phyloP scores from a whole-genome alignment of 1,140 invertebrate species.

The Zaprionus davidi region DNA sequence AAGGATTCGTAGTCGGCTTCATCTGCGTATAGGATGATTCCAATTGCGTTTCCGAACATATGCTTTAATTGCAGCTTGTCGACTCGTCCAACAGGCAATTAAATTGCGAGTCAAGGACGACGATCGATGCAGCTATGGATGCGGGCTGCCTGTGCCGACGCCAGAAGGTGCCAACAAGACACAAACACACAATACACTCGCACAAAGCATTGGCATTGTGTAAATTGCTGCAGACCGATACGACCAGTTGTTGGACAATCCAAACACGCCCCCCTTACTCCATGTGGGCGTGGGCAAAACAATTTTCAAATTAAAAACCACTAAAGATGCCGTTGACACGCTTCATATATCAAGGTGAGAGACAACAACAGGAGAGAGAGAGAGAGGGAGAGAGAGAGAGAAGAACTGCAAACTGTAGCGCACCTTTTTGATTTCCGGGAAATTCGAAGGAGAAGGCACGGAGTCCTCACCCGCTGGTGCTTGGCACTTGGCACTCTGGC shows the following conservation, averaged over 20 bases:
- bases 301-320: conserved; percentile 82
- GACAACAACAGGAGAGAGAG: neutral
- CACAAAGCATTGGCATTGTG: conserved; percentile 19
- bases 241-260: conserved; percentile 76
- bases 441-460: conserved; percentile 24
- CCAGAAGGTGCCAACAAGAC: conserved; percentile 62
- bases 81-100: conserved; percentile 38
- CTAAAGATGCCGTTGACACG: conserved; percentile 80
- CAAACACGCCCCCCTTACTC: conserved; percentile 39
- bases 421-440: conserved; percentile 80
- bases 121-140: conserved; percentile 22
- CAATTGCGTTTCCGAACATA: conserved; percentile 46
- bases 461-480: conserved; percentile 3
- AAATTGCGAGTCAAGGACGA: conserved; percentile 53
- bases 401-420: conserved; percentile 17
- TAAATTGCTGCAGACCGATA: conserved; percentile 6
- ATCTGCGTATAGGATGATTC: neutral
- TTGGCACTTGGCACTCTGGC: conserved; percentile 62
- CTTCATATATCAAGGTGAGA: conserved; percentile 71
- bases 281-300: conserved; percentile 66
- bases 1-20: neutral
- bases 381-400: neutral
- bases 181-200: conserved; percentile 26
- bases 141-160: conserved; percentile 27
- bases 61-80: conserved; percentile 78